Percentiles rank a stretch among this genome's conserved stretches.
Conservation (phyloP, 2,888 invertebrate species). For the Acrocyrtus sp. region DNA sequence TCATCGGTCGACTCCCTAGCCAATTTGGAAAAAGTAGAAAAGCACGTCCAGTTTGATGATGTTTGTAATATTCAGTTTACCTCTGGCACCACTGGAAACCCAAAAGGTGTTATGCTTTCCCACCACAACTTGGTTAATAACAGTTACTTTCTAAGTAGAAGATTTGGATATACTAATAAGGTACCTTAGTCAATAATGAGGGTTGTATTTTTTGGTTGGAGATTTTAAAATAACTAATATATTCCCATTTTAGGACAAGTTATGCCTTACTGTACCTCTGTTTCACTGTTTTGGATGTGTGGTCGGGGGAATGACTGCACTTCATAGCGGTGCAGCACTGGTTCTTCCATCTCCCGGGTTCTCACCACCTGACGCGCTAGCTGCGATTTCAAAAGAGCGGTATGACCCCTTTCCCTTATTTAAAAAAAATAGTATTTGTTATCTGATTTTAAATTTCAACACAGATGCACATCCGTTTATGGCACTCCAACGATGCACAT, state of each 20-base stretch:
- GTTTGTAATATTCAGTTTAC: slow-evolving; percentile 84
- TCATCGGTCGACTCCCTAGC: slow-evolving; percentile 66
- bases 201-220: slow-evolving; percentile 3
- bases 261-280: slow-evolving; percentile 72
- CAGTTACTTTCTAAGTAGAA: slow-evolving; percentile 66
- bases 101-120: slow-evolving; percentile 67
- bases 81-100: slow-evolving; percentile 71
- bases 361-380: slow-evolving; percentile 73
- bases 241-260: slow-evolving; percentile 52
- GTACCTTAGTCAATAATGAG: slow-evolving; percentile 37
- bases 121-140: slow-evolving; percentile 70
- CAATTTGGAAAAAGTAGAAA: slow-evolving; percentile 68
- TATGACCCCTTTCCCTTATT: slow-evolving; percentile 13
- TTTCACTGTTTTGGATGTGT: slow-evolving; percentile 86
- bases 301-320: slow-evolving; percentile 71
- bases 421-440: too few species aligned
- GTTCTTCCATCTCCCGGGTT: slow-evolving; percentile 73
- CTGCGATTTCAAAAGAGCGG: slow-evolving; percentile 48
- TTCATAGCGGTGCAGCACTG: slow-evolving; percentile 73
- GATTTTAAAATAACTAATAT: neutral
- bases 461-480: slow-evolving; percentile 76
- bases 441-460: too few species aligned
- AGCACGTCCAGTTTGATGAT: slow-evolving; percentile 73
- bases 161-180: slow-evolving; percentile 48
- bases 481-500: slow-evolving; percentile 89